These are phyloP conservation scores for Chamaea fasciata DNA, from an alignment of 2,113 vertebrate genomes.

Conservation along the genomic window DNA sequence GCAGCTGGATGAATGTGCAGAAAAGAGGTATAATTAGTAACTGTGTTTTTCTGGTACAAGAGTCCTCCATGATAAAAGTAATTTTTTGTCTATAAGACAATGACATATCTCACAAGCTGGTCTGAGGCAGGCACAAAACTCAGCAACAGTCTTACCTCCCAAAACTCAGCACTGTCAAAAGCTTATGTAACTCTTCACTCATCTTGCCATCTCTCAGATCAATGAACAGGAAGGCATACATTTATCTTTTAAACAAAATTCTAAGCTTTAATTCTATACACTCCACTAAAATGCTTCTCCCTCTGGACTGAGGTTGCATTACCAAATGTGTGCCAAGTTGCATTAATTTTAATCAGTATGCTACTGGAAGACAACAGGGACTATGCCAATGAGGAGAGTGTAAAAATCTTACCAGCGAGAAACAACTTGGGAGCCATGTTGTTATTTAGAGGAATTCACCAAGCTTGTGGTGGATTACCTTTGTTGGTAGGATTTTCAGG, in stretches of 20 bases:
- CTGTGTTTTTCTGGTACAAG: neutral
- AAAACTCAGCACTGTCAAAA: neutral
- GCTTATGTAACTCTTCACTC: neutral
- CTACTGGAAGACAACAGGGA: neutral
- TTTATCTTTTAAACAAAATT: neutral
- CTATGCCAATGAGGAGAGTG: neutral
- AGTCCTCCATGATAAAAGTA: neutral
- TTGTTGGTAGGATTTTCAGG: neutral
- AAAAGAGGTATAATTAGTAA: neutral
- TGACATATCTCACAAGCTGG: neutral
- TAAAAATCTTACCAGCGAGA: neutral
- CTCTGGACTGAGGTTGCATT: neutral
- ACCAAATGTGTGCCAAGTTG: neutral
- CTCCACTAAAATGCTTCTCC: neutral
- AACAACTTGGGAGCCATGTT: neutral
- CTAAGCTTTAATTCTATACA: neutral
- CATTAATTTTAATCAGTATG: neutral
- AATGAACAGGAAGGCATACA: neutral
- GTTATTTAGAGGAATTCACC: neutral
- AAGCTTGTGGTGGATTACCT: neutral
- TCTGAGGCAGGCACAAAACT: neutral
- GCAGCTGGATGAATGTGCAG: neutral
- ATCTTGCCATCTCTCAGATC: neutral
- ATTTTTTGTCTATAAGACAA: neutral
- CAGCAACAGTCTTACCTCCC: neutral